Base-by-base conservation (phyloP, 2,797 vertebrate species). In the Acipenser transmontanus region DNA sequence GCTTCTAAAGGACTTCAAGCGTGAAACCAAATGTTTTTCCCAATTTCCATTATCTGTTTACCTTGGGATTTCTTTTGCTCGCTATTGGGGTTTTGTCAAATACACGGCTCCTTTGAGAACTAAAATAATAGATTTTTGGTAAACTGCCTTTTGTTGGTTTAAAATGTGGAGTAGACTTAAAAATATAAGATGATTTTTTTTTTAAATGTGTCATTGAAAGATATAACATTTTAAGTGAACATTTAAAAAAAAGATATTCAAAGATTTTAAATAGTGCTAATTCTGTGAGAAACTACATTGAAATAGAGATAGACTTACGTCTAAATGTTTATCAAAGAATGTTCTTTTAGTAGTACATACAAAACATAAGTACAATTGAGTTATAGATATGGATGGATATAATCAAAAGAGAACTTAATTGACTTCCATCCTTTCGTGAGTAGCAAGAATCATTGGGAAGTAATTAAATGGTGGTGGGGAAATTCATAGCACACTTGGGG, bases 401-500 rank as follows among this genome's bases (percentile, higher is more conserved):
- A 73, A 80, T 71, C 70, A 51, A 12, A 62, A 34, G 34, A 34
- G 34, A 34, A 74, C 73, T 79, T 70, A 77, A 78, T 74, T 70
- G 34, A 73, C 63, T 71, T 63, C 3, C 49, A 14, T 49, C 54
- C 62, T 56, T 8, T 70, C 67, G 72, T 70, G 69, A 77, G 64
- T 62, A 60, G 13, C 49, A 48, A 12, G 50, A 70, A 74, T 69
- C 49, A 49, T 69, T 51, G 61, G 57, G 66, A 68, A 5, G 8
- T 12, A 76, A 77, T 72, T 78, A 75, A 73, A 65, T 13, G 11
- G 61, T 59, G 64, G 49, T 68, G 47, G 17, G 34, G 67, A 59
- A 49, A 67, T 74, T 74, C 62, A 69, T 71, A 64, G 62, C 62
- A 62, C 63, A 68, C 48, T 65, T 47, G 61, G 50, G 4, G 34